Conservation (phyloP, 2,797 vertebrate genomes). For the Fistularia tabacaria region DNA sequence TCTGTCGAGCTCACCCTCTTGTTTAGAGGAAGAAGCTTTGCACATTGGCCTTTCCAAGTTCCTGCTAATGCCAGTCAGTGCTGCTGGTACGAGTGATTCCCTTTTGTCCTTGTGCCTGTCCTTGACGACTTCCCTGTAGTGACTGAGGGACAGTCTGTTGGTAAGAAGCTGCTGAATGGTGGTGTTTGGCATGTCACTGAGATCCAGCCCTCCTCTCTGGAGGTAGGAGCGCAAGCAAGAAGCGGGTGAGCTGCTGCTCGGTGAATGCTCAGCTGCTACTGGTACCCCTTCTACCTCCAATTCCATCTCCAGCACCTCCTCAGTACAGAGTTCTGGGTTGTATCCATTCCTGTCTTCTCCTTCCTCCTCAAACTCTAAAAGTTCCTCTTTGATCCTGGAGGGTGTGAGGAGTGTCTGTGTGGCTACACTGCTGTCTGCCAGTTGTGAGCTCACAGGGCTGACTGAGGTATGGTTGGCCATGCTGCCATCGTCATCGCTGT, state of each 20-base stretch:
- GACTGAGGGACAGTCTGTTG: constrained; percentile 84
- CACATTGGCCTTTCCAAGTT: constrained; percentile 75
- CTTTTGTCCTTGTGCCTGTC: constrained; percentile 89
- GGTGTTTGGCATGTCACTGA: constrained; percentile 77
- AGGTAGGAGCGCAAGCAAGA: constrained; percentile 88
- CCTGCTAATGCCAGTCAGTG: constrained; percentile 70
- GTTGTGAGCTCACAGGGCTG: constrained; percentile 76
- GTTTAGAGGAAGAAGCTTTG: constrained; percentile 86
- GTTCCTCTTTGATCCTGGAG: constrained; percentile 53
- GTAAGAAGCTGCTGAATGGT: constrained; percentile 89
- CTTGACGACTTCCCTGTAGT: constrained; percentile 58
- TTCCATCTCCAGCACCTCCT: constrained; percentile 81
- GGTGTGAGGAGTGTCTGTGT: constrained; percentile 47
- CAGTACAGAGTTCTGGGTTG: constrained; percentile 84
- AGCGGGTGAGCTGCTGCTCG: constrained; percentile 72
- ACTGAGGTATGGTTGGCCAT: constrained; percentile 81
- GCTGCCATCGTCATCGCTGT: constrained; percentile 64
- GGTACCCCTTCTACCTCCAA: constrained; percentile 80
- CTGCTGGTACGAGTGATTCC: constrained; percentile 71
- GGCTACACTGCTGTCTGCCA: constrained; percentile 65
- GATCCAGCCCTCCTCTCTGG: constrained; percentile 79
- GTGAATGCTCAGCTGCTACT: constrained; percentile 77
- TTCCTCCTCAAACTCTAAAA: constrained; percentile 70
- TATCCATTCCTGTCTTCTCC: constrained; percentile 79
- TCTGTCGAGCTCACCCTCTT: constrained; percentile 92